Conservation (phyloP, 2,797 vertebrate species). For the Danio kyathit region DNA sequence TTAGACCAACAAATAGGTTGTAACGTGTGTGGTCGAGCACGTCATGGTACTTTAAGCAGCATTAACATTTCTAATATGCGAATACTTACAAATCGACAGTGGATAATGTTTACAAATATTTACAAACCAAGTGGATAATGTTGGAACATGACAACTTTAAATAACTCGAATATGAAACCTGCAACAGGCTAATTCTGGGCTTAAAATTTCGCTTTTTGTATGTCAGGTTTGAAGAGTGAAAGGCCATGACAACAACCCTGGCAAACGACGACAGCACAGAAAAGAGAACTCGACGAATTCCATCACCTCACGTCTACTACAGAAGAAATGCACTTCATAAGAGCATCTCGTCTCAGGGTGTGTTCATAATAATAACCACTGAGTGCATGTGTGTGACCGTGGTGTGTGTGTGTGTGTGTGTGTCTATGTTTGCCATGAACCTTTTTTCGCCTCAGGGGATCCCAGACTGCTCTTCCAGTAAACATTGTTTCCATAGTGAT, state of each 20-base stretch:
- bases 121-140: background rate
- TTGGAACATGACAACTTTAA: background rate
- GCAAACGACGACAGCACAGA: background rate
- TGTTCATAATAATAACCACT: constrained; percentile 14
- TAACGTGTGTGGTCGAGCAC: background rate
- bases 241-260: background rate
- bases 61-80: background rate
- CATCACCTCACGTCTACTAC: background rate
- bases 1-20: background rate
- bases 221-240: background rate
- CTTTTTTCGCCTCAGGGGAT: constrained; percentile 41
- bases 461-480: constrained; percentile 47
- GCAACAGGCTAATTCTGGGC: background rate
- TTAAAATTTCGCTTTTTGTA: background rate
- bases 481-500: constrained; percentile 66
- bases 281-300: background rate
- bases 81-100: background rate
- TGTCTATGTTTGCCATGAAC: constrained; percentile 10
- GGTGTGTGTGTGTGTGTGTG: constrained; percentile 17
- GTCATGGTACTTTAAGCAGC: background rate
- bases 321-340: background rate
- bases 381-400: constrained; percentile 18
- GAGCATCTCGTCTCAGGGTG: background rate
- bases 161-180: background rate
- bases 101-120: background rate